Evolutionary conservation across 2,113 vertebrate genomes (phyloP).

Genomic region (Pseudorectes ferrugineus): DNA sequence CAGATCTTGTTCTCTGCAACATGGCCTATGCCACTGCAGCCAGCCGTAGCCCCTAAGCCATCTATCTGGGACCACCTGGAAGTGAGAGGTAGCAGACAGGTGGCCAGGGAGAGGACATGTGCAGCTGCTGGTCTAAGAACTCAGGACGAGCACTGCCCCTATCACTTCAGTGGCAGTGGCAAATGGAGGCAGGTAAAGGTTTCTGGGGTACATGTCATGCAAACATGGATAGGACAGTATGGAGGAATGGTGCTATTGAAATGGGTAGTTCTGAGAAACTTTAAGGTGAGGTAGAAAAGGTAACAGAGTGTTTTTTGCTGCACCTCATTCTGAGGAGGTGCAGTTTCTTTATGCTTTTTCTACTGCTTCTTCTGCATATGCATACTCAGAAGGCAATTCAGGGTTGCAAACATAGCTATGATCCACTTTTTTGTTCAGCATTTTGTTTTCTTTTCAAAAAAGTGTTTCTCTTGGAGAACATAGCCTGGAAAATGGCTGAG

Average conservation of each 20-base stretch:
- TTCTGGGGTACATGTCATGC: neutral
- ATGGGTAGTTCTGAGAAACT: neutral
- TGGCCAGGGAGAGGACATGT: neutral
- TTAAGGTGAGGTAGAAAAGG: neutral
- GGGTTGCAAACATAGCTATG: neutral
- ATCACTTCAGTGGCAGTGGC: neutral
- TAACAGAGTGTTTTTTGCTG: neutral
- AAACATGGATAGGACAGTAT: neutral
- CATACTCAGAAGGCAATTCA: neutral
- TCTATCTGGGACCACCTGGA: neutral
- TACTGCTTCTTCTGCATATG: neutral
- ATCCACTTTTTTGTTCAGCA: neutral
- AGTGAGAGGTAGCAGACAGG: neutral
- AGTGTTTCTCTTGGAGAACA: neutral
- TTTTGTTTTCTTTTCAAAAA: neutral
- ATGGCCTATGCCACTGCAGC: too few species aligned
- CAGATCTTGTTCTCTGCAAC: neutral
- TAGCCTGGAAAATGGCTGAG: neutral
- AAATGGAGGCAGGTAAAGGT: neutral
- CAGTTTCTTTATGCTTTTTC: neutral
- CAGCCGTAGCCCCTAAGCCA: neutral
- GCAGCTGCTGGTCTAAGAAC: fast-evolving
- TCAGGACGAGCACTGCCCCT: neutral
- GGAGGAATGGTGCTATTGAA: neutral
- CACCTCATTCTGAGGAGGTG: neutral